A percentile compares a stretch with the other conserved stretches of the same genome.
phyloP scores from a whole-genome alignment of 1,140 invertebrate genomes.

The Nebria ingens region DNA sequence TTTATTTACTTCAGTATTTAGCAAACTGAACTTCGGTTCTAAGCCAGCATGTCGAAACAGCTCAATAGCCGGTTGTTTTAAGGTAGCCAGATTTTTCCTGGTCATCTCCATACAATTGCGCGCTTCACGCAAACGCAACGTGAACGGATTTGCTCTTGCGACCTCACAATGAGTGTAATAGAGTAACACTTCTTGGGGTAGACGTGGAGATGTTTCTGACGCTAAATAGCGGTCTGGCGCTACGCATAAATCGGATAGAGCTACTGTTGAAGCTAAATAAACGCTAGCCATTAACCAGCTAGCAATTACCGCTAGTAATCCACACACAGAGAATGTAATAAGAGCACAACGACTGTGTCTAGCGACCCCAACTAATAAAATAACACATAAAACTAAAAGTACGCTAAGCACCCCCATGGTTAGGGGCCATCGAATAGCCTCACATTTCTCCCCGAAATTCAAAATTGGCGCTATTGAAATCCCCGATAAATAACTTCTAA shows the following conservation, averaged over 20 bases:
- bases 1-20: constrained; percentile 58
- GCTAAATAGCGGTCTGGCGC: constrained; percentile 48
- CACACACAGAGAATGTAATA: constrained; percentile 76
- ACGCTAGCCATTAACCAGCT: constrained; percentile 80
- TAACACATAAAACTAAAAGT: constrained; percentile 66
- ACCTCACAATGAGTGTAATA: constrained; percentile 78
- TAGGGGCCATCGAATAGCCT: constrained; percentile 61
- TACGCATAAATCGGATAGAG: constrained; percentile 65
- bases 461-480: constrained; percentile 54
- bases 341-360: constrained; percentile 72
- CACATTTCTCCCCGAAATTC: constrained; percentile 48
- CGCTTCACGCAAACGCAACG: constrained; percentile 59
- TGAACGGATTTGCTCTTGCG: constrained; percentile 66
- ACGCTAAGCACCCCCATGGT: constrained; percentile 68
- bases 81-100: constrained; percentile 47
- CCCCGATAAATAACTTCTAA: constrained; percentile 55
- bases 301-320: constrained; percentile 78
- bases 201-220: constrained; percentile 31
- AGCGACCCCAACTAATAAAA: constrained; percentile 71
- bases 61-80: constrained; percentile 48
- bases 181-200: constrained; percentile 50
- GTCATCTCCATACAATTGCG: constrained; percentile 62
- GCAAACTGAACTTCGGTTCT: constrained; percentile 56
- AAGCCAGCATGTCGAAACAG: constrained; percentile 32
- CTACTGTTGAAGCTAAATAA: constrained; percentile 63